These are phyloP conservation scores for Taenaris catops DNA, from an alignment of 2,888 invertebrate species.

Conservation along the genomic window DNA sequence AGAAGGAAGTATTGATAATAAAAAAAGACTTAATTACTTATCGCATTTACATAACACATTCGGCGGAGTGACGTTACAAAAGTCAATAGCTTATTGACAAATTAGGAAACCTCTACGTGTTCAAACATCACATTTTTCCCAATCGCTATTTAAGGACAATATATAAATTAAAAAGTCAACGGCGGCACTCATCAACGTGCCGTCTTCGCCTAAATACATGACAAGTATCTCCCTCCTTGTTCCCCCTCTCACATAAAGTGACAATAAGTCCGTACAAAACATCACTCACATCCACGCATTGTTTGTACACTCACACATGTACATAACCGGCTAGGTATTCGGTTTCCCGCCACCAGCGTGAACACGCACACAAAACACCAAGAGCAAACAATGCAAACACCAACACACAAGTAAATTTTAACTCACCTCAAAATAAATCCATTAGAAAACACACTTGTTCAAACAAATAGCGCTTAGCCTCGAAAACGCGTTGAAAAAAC, in stretches of 20 bases:
- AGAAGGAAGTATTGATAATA: slow-evolving; percentile 1
- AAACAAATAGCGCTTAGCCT: slow-evolving; percentile 80
- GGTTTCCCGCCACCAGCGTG: slow-evolving; percentile 77
- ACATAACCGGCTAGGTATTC: slow-evolving; percentile 69
- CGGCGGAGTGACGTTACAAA: slow-evolving; percentile 57
- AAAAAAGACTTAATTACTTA: slow-evolving; percentile 26
- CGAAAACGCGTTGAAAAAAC: slow-evolving; percentile 79
- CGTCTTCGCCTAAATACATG: slow-evolving; percentile 77
- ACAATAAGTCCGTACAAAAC: slow-evolving; percentile 71
- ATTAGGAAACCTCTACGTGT: slow-evolving; percentile 27
- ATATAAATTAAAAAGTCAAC: slow-evolving; percentile 73
- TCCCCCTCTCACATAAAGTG: slow-evolving; percentile 71
- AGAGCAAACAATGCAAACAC: slow-evolving; percentile 77
- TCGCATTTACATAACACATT: slow-evolving; percentile 51
- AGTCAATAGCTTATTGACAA: slow-evolving; percentile 55
- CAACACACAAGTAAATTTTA: slow-evolving; percentile 78
- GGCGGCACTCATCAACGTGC: slow-evolving; percentile 71
- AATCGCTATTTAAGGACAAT: slow-evolving; percentile 43
- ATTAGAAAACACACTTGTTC: slow-evolving; percentile 81
- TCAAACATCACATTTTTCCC: slow-evolving; percentile 27
- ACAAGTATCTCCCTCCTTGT: slow-evolving; percentile 72
- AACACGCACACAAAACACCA: slow-evolving; percentile 75
- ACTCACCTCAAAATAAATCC: slow-evolving; percentile 81
- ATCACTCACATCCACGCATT: slow-evolving; percentile 52
- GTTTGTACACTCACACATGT: slow-evolving; percentile 68